Base-by-base conservation (phyloP, 2,888 invertebrate species). In the Scaptomyza polygonia region DNA sequence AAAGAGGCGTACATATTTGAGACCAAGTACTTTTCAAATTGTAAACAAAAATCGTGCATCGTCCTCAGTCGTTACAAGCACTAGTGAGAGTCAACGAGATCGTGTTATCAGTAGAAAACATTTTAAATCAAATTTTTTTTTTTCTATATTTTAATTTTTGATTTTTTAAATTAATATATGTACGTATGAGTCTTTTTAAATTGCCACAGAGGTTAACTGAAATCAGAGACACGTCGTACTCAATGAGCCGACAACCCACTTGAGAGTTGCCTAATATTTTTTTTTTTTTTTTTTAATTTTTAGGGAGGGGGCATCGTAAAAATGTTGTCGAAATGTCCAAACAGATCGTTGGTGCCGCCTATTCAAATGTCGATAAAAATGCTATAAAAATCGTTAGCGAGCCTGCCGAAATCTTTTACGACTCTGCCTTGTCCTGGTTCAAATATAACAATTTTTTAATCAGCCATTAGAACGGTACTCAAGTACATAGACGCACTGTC, bases 281-380 rank as follows among this genome's bases (percentile, higher is more conserved):
- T 52, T 58, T 55, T 54, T 66, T 72, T 67, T 42, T 52, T 52
- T 58, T 58, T 27, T 16, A 8, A 14, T 36, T 6, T 36, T 36
- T 16, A 39, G 39, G 16, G 9, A 39, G 16, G 4, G 9, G 34
- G 44, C 58, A 64, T 62, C 69, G 70, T 87, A 69, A 87, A 85
- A 83, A 66, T 71, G 70, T 79, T 87, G 83, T 76, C 71, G 70
- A 87, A 83, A 79, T 88, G 86, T 87, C 88, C 77, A 89, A 90
- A 90, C 89, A 89, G 86, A 83, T 86, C 88, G 80, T 90, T 88
- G 77, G 78, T 73, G 76, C 86, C 69, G 77, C 67, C 83, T 81
- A 81, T 81, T 79, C 79, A 86, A 88, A 87, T 72, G 67, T 59
- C 79, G 81, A 90, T 90, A 88, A 89, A 89, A 89, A 85, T 63